Evolutionary conservation across 2,113 vertebrate genomes (phyloP), one percentile per base, ranked within the genome.

Genomic region (Hemiprocne comata): DNA sequence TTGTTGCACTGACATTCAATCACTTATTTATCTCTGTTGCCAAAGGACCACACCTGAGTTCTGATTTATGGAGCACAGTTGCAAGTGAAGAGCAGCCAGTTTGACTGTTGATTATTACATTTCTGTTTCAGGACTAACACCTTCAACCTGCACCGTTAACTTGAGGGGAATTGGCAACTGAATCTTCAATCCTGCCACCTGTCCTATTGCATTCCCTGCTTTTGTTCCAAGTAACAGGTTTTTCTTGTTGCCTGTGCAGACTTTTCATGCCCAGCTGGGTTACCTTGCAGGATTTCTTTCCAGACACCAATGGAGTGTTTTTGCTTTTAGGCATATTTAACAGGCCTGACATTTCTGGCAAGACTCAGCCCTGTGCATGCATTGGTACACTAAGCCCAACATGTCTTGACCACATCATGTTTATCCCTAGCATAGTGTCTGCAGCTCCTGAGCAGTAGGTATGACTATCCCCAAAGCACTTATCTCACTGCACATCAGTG

Each of bases 1-100:
- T 96, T 93, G 83, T 93, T 90, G 90, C 80, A 21, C 40, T 84
- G 92, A 93, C 76, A 96, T 95, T 89, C 88, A 92, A 92, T 93
- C 93, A 74, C 57, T 88, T 62, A 42, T 77, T 94, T 77, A n/a
- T 50, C 85, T 87, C 88, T 78, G 72, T 57, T 86, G 72, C 85
- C 82, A 44, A 86, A 84, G 79, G 83, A 70, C 80, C 90, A 72
- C 92, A 97, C 88, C 94, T 93, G 93, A 92, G 69, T 40, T 90
- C 53, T 86, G 95, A 75, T 89, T 90, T 69, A 50, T 33, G 17
- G 69, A 88, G 92, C 29, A 26, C 20, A 18, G 58, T 60, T 58
- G 65, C 53, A 84, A 74, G 61, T 40, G 79, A 53, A 85, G 88
- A 95, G 73, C 83, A 70, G 40, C 55, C 14, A 1, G 17, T 72